Conservation (phyloP, 2,888 invertebrate genomes). For the Clistopyga incitator region DNA sequence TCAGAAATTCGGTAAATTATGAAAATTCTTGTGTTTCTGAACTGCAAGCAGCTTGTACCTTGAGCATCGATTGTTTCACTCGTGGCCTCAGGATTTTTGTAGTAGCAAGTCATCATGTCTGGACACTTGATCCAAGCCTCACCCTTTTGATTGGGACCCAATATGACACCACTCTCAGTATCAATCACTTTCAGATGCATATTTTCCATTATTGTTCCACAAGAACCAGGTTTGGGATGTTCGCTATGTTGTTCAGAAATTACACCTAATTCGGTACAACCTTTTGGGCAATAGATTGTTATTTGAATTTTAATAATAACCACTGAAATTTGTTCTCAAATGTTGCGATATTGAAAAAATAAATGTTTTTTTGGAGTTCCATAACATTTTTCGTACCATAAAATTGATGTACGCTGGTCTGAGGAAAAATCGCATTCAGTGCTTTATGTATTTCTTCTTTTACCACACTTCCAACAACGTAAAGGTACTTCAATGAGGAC, state of each 20-base stretch:
- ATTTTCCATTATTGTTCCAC: constrained; percentile 67
- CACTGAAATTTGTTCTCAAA: too few species aligned
- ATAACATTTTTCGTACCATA: constrained; percentile 75
- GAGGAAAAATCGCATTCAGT: constrained; percentile 67
- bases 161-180: constrained; percentile 37
- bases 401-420: constrained; percentile 67
- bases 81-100: constrained; percentile 60
- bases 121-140: constrained; percentile 60
- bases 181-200: constrained; percentile 73
- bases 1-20: too few species aligned
- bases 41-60: constrained; percentile 53
- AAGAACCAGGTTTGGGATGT: constrained; percentile 69
- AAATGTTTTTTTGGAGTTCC: too few species aligned
- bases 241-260: constrained; percentile 12
- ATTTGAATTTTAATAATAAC: not conserved
- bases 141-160: constrained; percentile 73
- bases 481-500: constrained; percentile 58
- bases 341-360: too few species aligned
- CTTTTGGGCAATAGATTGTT: constrained; percentile 56
- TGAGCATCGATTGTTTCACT: constrained; percentile 68
- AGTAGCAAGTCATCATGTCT: constrained; percentile 66
- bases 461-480: constrained; percentile 67
- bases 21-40: too few species aligned
- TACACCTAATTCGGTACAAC: constrained; percentile 73
- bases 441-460: constrained; percentile 61